Conservation (phyloP, 2,888 invertebrate genomes). For the Bugula neritina region DNA sequence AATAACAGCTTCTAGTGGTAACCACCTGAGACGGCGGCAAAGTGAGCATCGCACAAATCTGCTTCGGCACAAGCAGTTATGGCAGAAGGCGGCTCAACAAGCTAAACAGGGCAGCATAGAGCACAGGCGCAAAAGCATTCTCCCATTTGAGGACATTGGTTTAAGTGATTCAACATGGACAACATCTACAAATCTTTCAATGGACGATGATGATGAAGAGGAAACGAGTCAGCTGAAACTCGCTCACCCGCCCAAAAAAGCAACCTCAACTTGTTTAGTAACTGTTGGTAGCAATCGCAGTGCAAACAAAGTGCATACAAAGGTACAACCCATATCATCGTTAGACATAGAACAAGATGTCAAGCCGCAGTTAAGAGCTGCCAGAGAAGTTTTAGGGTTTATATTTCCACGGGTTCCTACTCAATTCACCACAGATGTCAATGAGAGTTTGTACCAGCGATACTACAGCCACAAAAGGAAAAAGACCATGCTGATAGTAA, state of each 20-base stretch:
- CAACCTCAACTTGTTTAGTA: no score
- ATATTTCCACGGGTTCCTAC: conserved; percentile 2
- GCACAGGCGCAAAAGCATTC: conserved; percentile 19
- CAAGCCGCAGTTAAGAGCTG: neutral
- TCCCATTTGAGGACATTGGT: conserved; percentile 20
- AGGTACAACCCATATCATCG: neutral
- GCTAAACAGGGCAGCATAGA: conserved; percentile 9
- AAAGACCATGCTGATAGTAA: neutral
- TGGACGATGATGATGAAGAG: conserved; percentile 19
- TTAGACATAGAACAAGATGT: neutral
- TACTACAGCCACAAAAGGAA: conserved; percentile 23
- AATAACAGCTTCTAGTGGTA: conserved; percentile 4
- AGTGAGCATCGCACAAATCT: conserved; percentile 1
- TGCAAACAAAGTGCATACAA: neutral
- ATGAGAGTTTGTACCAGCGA: conserved; percentile 26
- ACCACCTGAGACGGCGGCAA: neutral
- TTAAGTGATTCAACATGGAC: neutral
- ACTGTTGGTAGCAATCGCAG: neutral
- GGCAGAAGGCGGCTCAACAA: conserved; percentile 20
- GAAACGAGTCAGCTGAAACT: neutral
- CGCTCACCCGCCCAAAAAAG: neutral
- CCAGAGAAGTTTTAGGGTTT: neutral
- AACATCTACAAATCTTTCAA: neutral
- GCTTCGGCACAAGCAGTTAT: conserved; percentile 15
- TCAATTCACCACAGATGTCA: neutral